Evolutionary conservation across 1,140 invertebrate species (phyloP), one percentile per base, ranked within the genome.

Genomic region (Prorops nasuta): DNA sequence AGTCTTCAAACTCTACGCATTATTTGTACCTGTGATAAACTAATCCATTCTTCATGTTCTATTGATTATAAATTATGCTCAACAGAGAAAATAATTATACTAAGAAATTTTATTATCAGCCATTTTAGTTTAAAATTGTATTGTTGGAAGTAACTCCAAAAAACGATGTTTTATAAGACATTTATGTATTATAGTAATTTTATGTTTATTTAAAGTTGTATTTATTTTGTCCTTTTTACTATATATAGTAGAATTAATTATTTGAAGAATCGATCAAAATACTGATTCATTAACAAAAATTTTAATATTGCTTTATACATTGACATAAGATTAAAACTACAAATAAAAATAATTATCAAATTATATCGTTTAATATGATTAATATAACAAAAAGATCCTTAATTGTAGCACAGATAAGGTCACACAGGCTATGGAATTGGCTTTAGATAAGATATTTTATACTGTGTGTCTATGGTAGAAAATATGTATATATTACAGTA

Each of bases 281-380:
- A 73, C 67, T 69, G 68, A 71, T 66, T 66, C 64, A 63, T 60
- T 68, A 63, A 69, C 67, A 71, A 63, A 71, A 72, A 68, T 67
- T 75, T 74, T 75, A 72, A 69, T 71, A 75, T 74, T 73, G 71
- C 74, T 77, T 77, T 75, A 76, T 77, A 77, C 67, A 74, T 74
- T 77, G 60, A 69, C 68, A 75, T 75, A 75, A 67, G 66, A 74
- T 66, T 70, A 59, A 74, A 56, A 73, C 72, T 72, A 58, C 69
- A 62, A 76, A 75, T 73, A 75, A 76, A 74, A 73, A 70, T 67
- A 61, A 64, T 57, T 67, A 64, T 53, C 42, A 53, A 71, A 66
- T 54, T 50, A 57, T 22, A 20, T 49, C 24, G 24, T 49, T 48
- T 45, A n/a, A n/a, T n/a, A n/a, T 28, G 24, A 28, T 28, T 28